Conservation (phyloP, 2,113 vertebrate genomes). For the Colaptes auratus region DNA sequence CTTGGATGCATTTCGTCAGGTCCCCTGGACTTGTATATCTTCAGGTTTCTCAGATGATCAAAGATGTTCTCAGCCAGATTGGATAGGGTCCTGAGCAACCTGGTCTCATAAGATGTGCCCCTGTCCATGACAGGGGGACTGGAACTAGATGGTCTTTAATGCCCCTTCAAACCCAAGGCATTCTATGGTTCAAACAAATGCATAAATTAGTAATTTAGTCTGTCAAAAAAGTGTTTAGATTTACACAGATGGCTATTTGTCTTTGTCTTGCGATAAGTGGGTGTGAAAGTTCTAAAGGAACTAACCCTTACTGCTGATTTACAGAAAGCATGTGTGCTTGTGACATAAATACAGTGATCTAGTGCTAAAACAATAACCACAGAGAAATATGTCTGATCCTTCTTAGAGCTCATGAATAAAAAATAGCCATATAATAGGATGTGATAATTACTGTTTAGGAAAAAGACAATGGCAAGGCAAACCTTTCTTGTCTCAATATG, state of each 20-base stretch:
- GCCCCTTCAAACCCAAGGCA: too few relatives aligned
- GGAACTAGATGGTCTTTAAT: too few relatives aligned
- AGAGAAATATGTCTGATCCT: not conserved
- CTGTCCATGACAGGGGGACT: too few relatives aligned
- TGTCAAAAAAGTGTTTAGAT: not conserved
- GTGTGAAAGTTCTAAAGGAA: not conserved
- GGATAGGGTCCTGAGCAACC: too few relatives aligned
- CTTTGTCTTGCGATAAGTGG: not conserved
- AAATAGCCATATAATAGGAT: not conserved
- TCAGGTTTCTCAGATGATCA: too few relatives aligned
- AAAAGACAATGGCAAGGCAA: not conserved
- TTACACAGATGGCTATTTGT: not conserved
- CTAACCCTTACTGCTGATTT: not conserved
- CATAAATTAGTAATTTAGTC: not conserved
- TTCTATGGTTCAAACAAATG: not conserved
- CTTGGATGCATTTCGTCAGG: too few relatives aligned
- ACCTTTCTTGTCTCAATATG: not conserved
- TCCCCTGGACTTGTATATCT: too few relatives aligned
- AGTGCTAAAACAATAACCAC: not conserved
- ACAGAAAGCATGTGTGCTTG: constrained; percentile 1
- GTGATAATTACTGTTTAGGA: not conserved
- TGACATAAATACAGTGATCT: not conserved
- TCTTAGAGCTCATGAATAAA: not conserved
- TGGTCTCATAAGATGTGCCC: too few relatives aligned
- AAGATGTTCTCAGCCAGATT: too few relatives aligned